Percentiles rank a stretch among this genome's conserved stretches.
Evolutionary conservation across 2,113 vertebrate species (phyloP).

Genomic region (Halcyon malimbica): DNA sequence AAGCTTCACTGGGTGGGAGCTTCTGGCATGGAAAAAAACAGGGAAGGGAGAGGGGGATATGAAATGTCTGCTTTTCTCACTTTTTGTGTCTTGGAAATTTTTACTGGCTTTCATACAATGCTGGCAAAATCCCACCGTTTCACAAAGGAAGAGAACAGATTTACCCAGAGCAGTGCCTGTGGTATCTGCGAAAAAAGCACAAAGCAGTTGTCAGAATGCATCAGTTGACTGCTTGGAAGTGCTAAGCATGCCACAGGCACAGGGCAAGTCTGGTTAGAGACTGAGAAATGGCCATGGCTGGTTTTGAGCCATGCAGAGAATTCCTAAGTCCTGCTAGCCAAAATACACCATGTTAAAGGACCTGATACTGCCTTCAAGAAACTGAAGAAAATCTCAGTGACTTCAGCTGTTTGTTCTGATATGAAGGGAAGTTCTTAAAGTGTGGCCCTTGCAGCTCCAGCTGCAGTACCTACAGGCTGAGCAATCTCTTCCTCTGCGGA

Average conservation of each 20-base stretch:
- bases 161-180: not conserved
- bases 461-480: not conserved
- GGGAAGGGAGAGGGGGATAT: not conserved
- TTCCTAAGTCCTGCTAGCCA: not conserved
- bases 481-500: not conserved
- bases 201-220: not conserved
- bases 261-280: not conserved
- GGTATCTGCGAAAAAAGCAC: not conserved
- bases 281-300: not conserved
- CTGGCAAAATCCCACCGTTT: not conserved
- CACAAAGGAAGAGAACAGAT: not conserved
- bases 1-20: not conserved
- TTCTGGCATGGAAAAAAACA: not conserved
- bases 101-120: not conserved
- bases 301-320: not conserved
- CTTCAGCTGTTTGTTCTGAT: not conserved
- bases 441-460: not conserved
- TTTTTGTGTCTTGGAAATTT: not conserved
- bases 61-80: not conserved
- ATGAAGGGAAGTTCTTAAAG: not conserved
- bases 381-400: not conserved
- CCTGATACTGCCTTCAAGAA: not conserved
- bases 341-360: not conserved
- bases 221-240: not conserved
- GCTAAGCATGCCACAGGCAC: not conserved